Percentiles rank a stretch among this genome's conserved stretches.
Evolutionary conservation across 2,113 vertebrate species (phyloP).

Genomic region (Chamaea fasciata): DNA sequence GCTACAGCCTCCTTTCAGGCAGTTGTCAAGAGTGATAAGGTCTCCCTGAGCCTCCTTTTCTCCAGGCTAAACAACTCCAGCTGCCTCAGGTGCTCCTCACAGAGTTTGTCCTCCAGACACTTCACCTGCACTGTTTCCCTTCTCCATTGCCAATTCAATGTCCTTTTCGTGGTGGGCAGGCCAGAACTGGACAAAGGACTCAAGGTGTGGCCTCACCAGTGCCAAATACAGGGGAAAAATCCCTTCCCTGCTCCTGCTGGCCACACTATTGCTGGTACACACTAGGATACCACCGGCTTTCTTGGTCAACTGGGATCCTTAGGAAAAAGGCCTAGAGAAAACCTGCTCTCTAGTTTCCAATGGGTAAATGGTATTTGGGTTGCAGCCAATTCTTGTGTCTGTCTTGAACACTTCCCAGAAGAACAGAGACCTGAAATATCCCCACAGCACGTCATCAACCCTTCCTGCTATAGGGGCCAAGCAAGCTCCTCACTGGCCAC

Average conservation of each 20-base stretch:
- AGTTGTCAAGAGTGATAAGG: background rate
- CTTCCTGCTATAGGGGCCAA: background rate
- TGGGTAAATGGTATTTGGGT: background rate
- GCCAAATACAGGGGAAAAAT: fast-evolving
- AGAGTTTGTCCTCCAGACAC: background rate
- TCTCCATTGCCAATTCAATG: background rate
- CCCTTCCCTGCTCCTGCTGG: background rate
- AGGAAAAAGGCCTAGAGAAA: background rate
- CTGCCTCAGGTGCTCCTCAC: background rate
- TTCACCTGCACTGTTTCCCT: background rate
- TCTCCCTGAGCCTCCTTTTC: background rate
- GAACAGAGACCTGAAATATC: background rate
- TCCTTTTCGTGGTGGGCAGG: background rate
- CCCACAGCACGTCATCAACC: background rate
- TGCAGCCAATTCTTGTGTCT: background rate
- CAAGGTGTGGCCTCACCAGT: fast-evolving
- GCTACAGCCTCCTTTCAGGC: background rate
- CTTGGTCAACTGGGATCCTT: background rate
- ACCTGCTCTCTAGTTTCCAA: background rate
- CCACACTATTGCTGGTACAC: fast-evolving
- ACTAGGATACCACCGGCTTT: background rate
- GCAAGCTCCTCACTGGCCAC: background rate
- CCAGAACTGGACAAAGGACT: background rate
- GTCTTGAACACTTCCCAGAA: background rate
- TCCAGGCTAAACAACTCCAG: background rate